These are phyloP conservation scores for Corythoichthys intestinalis DNA, from an alignment of 2,113 vertebrate genomes.

Conservation along the genomic window DNA sequence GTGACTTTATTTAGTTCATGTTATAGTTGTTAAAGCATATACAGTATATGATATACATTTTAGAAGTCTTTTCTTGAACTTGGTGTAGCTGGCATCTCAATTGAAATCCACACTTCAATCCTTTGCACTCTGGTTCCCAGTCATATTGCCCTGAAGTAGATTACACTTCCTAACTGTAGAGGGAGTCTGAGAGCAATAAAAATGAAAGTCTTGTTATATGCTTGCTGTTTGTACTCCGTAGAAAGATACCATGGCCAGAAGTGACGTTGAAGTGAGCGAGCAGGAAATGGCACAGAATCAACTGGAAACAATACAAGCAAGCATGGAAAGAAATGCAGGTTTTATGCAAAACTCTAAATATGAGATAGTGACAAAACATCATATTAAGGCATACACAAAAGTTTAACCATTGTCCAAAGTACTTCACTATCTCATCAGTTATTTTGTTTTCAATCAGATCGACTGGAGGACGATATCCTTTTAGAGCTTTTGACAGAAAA, in stretches of 20 bases:
- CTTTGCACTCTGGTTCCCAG: too few species aligned
- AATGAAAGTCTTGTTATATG: background rate
- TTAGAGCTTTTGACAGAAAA: conserved; percentile 79
- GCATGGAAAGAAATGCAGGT: conserved; percentile 69
- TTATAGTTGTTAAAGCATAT: too few species aligned
- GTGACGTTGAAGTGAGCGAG: conserved; percentile 23
- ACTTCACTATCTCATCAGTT: background rate
- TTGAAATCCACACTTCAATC: background rate
- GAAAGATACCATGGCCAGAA: conserved; percentile 53
- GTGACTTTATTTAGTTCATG: too few species aligned
- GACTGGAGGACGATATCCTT: conserved; percentile 68
- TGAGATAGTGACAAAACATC: background rate
- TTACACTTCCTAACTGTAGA: background rate
- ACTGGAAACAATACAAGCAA: conserved; percentile 72
- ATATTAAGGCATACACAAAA: background rate
- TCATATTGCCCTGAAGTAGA: background rate
- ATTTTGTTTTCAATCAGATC: conserved; percentile 61
- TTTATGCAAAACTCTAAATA: background rate
- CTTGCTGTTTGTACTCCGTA: conserved; percentile 21
- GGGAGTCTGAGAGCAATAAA: background rate
- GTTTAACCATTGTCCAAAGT: background rate
- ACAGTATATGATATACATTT: too few species aligned
- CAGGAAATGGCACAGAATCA: conserved; percentile 55
- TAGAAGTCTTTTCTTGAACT: background rate
- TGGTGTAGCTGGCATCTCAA: background rate